Evolutionary conservation across 2,888 invertebrate genomes (phyloP).

Genomic region (Sclerodermus sp.): DNA sequence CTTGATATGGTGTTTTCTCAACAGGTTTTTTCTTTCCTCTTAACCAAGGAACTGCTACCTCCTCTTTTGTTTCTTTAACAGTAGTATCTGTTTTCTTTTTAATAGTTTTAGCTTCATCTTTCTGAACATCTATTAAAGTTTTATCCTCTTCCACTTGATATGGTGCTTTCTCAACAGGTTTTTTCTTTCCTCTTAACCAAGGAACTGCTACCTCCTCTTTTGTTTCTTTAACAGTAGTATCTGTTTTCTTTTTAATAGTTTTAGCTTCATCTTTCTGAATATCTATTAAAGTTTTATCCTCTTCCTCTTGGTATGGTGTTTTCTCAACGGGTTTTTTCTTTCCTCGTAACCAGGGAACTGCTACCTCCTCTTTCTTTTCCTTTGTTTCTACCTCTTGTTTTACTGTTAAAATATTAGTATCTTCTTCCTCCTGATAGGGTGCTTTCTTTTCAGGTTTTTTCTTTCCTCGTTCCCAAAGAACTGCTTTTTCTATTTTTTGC

Average conservation of each 20-base stretch:
- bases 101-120: slow-evolving; percentile 8
- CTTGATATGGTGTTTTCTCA: slow-evolving; percentile 21
- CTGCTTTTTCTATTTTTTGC: slow-evolving; percentile 43
- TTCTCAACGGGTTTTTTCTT: slow-evolving; percentile 20
- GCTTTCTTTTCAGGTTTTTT: slow-evolving; percentile 48
- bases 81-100: slow-evolving; percentile 3
- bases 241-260: background rate
- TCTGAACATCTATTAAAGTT: slow-evolving; percentile 22
- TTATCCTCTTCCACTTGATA: slow-evolving; percentile 13
- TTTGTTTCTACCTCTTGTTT: slow-evolving; percentile 23
- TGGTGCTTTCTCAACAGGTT: slow-evolving; percentile 16
- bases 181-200: slow-evolving; percentile 32
- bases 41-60: slow-evolving; percentile 32
- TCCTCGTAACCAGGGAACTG: slow-evolving; percentile 31
- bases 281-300: slow-evolving; percentile 20
- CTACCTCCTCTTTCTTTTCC: slow-evolving; percentile 32
- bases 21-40: slow-evolving; percentile 24
- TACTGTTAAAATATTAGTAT: slow-evolving; percentile 15
- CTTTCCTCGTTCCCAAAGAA: slow-evolving; percentile 49
- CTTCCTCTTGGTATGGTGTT: slow-evolving; percentile 10
- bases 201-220: slow-evolving; percentile 34
- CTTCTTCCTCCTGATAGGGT: slow-evolving; percentile 45
- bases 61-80: slow-evolving; percentile 20
- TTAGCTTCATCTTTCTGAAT: slow-evolving; percentile 22
- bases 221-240: too few relatives aligned